Percentiles rank a stretch among this genome's conserved stretches.
phyloP scores from a whole-genome alignment of 2,113 vertebrate genomes.

The Pristiophorus japonicus region DNA sequence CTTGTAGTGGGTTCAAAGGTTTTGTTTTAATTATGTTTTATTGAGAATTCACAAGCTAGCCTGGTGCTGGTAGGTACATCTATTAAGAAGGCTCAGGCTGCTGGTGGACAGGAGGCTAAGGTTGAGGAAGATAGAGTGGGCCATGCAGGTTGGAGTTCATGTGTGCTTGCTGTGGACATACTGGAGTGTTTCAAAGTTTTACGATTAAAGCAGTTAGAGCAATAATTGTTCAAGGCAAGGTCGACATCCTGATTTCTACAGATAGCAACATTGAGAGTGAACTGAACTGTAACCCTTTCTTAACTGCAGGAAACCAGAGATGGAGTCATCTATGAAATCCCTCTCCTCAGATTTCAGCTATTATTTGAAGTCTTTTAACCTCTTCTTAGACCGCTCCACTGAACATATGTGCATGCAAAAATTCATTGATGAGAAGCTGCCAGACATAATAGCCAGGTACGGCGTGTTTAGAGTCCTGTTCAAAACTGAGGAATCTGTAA shows the following conservation, averaged over 20 bases:
- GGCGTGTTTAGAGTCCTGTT: background rate
- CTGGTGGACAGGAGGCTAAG: too few species aligned
- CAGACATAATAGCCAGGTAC: conserved; percentile 62
- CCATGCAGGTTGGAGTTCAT: background rate
- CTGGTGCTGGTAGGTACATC: too few species aligned
- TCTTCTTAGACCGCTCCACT: conserved; percentile 72
- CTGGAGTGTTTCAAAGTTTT: background rate
- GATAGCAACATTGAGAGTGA: background rate
- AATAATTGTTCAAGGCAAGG: background rate
- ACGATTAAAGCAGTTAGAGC: background rate
- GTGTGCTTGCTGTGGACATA: background rate
- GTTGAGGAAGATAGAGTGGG: background rate
- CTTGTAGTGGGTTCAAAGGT: too few species aligned
- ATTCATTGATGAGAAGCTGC: conserved; percentile 64
- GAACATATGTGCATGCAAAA: conserved; percentile 73
- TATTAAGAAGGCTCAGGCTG: too few species aligned
- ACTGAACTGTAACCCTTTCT: background rate
- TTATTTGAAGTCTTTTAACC: conserved; percentile 64
- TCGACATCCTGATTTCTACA: background rate
- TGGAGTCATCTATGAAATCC: conserved; percentile 56
- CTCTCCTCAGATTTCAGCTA: conserved; percentile 57
- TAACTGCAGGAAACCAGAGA: conserved; percentile 46
- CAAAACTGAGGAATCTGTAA: background rate
- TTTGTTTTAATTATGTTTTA: too few species aligned
- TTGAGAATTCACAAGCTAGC: too few species aligned